Evolutionary conservation across 2,797 vertebrate species (phyloP), one percentile per base, ranked within the genome.

Genomic region (Helarctos malayanus): DNA sequence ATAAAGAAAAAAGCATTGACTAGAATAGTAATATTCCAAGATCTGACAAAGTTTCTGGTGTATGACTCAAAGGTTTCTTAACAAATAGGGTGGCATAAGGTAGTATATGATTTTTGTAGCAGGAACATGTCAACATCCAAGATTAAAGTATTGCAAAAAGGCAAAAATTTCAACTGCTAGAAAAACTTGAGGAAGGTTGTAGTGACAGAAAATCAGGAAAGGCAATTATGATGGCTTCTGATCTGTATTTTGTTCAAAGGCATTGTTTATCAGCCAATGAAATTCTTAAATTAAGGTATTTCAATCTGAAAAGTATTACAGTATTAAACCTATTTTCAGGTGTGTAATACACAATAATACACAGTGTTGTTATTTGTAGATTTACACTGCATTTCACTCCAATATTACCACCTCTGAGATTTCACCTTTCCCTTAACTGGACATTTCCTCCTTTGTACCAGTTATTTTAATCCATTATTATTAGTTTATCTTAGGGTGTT

Each of bases 151-250:
- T 27, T 87, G 14, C 4, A 76, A 93, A 82, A 49, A 38, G 25
- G 41, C 4, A 56, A 95, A 94, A 75, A 89, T 61, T 71, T 92
- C 47, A 87, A 97, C 71, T 81, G n/a, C 8, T 92, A 76, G 54
- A 80, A 86, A 86, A 96, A 92, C 75, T 38, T 56, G 41, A 80
- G 59, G 65, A 86, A 61, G 29, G 7, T 65, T 91, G 9, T 52
- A 83, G n/a, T 27, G 5, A 95, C 7, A 80, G 47, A 94, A 97
- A 92, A 73, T 52, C 38, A 38, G 3, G 7, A 89, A 65, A 87
- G 5, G 1, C 10, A 54, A 71, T 78, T 79, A 23, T 57, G 38
- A 79, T n/a, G 9, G 0, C n/a, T 89, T 96, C 45, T 97, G 29
- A 79, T 25, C 29, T 25, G 16, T 81, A 47, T 75, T 92, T 96